Percentiles rank a stretch among this genome's conserved stretches.
Conservation (phyloP, 2,888 invertebrate species). For the Melieria picta region DNA sequence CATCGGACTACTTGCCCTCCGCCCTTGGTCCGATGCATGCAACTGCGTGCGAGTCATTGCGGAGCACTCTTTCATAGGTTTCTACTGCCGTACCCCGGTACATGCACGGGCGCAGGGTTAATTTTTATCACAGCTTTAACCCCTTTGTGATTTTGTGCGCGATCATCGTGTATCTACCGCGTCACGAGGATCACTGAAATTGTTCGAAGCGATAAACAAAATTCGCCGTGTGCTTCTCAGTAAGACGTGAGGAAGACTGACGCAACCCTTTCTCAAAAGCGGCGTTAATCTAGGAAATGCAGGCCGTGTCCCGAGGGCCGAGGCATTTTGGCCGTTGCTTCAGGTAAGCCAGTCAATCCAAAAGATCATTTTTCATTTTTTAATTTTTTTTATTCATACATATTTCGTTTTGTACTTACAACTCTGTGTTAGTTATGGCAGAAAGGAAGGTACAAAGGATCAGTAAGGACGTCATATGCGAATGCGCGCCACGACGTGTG, state of each 20-base stretch:
- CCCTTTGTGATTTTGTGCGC: constrained; percentile 48
- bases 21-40: not conserved
- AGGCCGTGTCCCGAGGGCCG: constrained; percentile 13
- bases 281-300: constrained; percentile 50
- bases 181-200: not conserved
- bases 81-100: too few species aligned
- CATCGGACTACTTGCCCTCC: not conserved
- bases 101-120: constrained; percentile 43
- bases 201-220: not conserved
- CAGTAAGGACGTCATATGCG: not conserved
- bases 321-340: constrained; percentile 17
- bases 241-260: too few species aligned
- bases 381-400: not conserved
- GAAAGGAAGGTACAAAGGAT: not conserved
- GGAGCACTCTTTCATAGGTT: not conserved
- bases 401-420: constrained; percentile 6
- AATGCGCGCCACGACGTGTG: too few species aligned
- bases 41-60: constrained; percentile 1
- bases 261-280: constrained; percentile 55
- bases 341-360: constrained; percentile 44
- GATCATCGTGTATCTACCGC: constrained; percentile 44
- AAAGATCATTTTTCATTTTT: constrained; percentile 59
- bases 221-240: not conserved
- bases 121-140: constrained; percentile 43
- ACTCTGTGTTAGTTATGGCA: not conserved